A percentile compares a stretch with the other conserved stretches of the same genome.
phyloP scores from a whole-genome alignment of 2,113 vertebrate species.

The Caranx ignobilis region DNA sequence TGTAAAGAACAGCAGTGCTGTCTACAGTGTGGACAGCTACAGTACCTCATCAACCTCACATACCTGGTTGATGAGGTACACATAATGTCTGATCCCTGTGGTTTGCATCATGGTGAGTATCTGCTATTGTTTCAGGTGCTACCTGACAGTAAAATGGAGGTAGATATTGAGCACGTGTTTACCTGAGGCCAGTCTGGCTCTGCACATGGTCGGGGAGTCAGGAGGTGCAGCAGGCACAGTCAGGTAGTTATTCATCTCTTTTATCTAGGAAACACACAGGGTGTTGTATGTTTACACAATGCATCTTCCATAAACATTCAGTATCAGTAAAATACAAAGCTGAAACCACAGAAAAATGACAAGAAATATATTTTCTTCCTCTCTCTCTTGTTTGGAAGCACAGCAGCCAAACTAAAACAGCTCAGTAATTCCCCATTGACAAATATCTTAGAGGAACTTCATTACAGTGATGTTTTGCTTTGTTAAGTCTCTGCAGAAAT shows the following conservation, averaged over 20 bases:
- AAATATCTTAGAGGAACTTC: slow-evolving; percentile 21
- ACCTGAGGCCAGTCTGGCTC: slow-evolving; percentile 95
- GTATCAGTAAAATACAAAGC: background rate
- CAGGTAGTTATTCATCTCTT: slow-evolving; percentile 92
- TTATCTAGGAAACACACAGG: slow-evolving; percentile 66
- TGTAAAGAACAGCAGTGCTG: slow-evolving; percentile 14
- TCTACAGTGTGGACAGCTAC: background rate
- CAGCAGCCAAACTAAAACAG: background rate
- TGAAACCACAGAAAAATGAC: background rate
- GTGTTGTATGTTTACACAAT: background rate
- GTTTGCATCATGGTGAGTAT: background rate
- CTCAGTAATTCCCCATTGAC: slow-evolving; percentile 13
- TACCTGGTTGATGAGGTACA: background rate
- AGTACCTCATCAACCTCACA: background rate
- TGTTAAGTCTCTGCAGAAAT: slow-evolving; percentile 28
- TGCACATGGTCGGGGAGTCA: slow-evolving; percentile 91
- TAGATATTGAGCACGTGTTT: slow-evolving; percentile 41
- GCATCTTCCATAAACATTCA: background rate
- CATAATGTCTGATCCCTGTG: background rate
- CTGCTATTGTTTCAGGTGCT: background rate
- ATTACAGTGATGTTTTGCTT: slow-evolving; percentile 32
- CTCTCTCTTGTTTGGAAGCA: background rate
- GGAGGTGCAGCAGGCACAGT: slow-evolving; percentile 89
- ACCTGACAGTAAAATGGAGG: slow-evolving; percentile 7
- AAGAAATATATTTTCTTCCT: slow-evolving; percentile 1